Base-by-base conservation (phyloP, 2,797 vertebrate species). In the Leucoraja ocellata region DNA sequence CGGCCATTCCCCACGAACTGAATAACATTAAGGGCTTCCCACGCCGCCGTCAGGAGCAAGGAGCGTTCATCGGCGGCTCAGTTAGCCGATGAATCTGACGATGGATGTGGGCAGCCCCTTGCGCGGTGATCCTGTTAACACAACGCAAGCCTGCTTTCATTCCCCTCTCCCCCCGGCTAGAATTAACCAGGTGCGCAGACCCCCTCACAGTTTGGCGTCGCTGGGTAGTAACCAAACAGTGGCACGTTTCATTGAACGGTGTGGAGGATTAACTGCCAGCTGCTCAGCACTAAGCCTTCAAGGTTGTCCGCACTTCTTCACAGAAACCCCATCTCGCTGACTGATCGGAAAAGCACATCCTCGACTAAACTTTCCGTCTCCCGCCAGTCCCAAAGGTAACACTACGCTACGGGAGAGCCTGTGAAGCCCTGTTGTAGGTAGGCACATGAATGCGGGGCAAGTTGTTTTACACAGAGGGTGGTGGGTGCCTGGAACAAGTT, bases 91-190 rank as follows among this genome's bases (percentile, higher is more conserved):
- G n/a, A 68, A 68, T 36, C 32, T 36, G 68, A 4, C 68, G 61
- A 88, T n/a, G 1, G 21, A 2, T 18, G 61, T 46, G 61, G 61
- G 68, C 61, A 88, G 84, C n/a, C 84, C 84, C 61, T 88, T n/a
- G 61, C 2, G 84, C 84, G 36, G 61, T 88, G 84, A 88, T 88
- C 84, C 84, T 88, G 63, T 88, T 68, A 88, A 88, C n/a, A 68
- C 5, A 65, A 88, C 68, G 65, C n/a, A 68, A 0, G 10, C n/a
- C 18, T 6, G n/a, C 6, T n/a, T 88, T 32, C 16, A 88, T 21
- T 68, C 21, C n/a, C 6, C 4, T 46, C 46, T 88, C 65, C 2
- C 61, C n/a, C 61, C n/a, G 0, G 61, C 1, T 36, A 21, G 68
- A n/a, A 68, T 36, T 68, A 68, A 68, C 32, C 84, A 88, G 84